Conservation (phyloP, 2,797 vertebrate species). For the Enteromius fasciolatus region DNA sequence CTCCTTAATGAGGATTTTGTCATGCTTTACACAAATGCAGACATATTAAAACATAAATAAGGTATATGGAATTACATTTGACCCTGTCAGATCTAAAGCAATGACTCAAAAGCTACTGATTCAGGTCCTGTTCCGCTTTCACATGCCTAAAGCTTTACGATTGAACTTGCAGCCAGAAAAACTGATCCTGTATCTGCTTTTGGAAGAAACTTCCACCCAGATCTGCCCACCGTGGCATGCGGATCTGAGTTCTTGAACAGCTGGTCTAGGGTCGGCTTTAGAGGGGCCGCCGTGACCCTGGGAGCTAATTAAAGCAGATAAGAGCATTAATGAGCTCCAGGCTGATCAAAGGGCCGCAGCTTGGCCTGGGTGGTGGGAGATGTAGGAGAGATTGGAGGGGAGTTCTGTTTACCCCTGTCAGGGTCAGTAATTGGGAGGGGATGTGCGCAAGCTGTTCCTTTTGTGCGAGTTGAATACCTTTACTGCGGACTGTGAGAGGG, state of each 20-base stretch:
- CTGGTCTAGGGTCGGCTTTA: constrained; percentile 56
- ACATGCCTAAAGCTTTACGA: background rate
- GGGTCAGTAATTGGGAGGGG: constrained; percentile 61
- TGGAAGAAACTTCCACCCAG: constrained; percentile 21
- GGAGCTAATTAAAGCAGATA: constrained; percentile 70
- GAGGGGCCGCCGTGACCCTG: constrained; percentile 59
- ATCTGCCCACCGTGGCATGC: constrained; percentile 14
- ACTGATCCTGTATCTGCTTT: constrained; percentile 26
- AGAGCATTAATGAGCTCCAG: constrained; percentile 66
- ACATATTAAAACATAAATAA: constrained; percentile 27
- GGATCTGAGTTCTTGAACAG: constrained; percentile 50
- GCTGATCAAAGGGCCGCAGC: constrained; percentile 64
- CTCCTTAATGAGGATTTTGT: constrained; percentile 24
- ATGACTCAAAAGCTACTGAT: constrained; percentile 13
- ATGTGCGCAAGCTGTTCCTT: constrained; percentile 53
- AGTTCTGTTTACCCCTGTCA: constrained; percentile 62
- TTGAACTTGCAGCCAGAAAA: constrained; percentile 12
- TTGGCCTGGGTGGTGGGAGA: constrained; percentile 24
- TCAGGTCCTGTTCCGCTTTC: background rate
- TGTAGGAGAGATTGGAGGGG: constrained; percentile 37
- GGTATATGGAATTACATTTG: constrained; percentile 28
- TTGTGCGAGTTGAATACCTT: constrained; percentile 53
- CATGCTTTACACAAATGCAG: constrained; percentile 18
- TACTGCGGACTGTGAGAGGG: constrained; percentile 28
- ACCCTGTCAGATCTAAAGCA: constrained; percentile 28